Conservation (phyloP, 2,797 vertebrate genomes). For the Rhabdomys pumilio region DNA sequence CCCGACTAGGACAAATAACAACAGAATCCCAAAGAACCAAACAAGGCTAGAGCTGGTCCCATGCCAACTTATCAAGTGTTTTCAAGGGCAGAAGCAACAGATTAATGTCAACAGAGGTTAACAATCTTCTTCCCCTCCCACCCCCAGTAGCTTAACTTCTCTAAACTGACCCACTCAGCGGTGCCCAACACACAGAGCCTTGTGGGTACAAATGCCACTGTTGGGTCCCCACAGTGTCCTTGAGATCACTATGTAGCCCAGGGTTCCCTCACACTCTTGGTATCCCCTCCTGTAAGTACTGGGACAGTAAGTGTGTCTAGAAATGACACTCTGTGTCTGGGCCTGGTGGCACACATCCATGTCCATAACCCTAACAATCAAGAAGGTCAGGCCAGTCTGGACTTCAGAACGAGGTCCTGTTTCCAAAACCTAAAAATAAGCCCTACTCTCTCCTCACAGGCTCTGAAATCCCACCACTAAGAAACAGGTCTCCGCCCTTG, state of each 20-base stretch:
- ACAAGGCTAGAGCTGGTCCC: not conserved
- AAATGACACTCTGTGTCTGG: not conserved
- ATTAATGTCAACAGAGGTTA: not conserved
- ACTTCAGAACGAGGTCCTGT: not conserved
- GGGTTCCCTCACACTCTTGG: not conserved
- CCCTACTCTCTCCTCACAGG: not conserved
- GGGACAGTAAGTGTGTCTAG: not conserved
- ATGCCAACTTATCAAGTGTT: accelerated
- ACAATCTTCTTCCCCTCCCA: not conserved
- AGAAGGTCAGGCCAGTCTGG: not conserved
- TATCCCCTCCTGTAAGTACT: not conserved
- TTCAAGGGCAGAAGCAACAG: not conserved
- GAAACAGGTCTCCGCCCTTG: not conserved
- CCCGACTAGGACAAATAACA: not conserved
- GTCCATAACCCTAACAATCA: not conserved
- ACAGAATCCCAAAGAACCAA: not conserved
- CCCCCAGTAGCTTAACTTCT: not conserved
- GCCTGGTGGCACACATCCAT: not conserved
- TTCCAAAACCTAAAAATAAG: not conserved
- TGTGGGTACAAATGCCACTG: not conserved
- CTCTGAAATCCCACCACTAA: not conserved
- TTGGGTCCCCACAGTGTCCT: not conserved
- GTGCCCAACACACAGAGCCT: not conserved
- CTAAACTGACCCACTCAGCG: not conserved
- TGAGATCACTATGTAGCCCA: not conserved